Percentiles rank a stretch among this genome's conserved stretches.
Evolutionary conservation across 2,113 vertebrate genomes (phyloP).

Genomic region (Lates calcarifer): DNA sequence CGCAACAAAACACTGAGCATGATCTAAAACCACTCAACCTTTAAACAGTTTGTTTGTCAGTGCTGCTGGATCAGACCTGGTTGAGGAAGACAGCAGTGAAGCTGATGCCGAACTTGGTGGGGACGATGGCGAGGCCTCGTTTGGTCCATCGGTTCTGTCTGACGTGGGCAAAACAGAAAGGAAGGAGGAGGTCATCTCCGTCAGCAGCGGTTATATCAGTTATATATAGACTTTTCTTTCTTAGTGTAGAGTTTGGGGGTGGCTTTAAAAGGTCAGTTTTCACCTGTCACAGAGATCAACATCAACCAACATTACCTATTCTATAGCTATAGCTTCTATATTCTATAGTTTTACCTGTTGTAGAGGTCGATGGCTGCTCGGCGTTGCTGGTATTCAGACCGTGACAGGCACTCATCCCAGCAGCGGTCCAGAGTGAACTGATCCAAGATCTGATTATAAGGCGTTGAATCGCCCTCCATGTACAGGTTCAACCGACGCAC

Average conservation of each 20-base stretch:
- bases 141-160: conserved; percentile 98
- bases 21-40: not conserved
- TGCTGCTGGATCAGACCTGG: conserved; percentile 84
- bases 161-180: not conserved
- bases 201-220: not conserved
- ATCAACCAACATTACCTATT: too few species aligned
- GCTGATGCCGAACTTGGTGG: conserved; percentile 96
- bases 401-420: conserved; percentile 92
- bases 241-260: too few species aligned
- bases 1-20: conserved; percentile 8
- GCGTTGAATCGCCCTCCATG: conserved; percentile 89
- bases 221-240: too few species aligned
- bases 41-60: not conserved
- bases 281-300: too few species aligned
- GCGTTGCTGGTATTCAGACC: conserved; percentile 82
- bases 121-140: conserved; percentile 92
- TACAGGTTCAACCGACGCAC: conserved; percentile 92
- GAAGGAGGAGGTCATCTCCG: too few species aligned
- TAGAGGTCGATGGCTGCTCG: conserved; percentile 85
- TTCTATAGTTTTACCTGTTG: conserved; percentile 90
- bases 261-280: too few species aligned
- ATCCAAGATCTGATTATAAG: conserved; percentile 92
- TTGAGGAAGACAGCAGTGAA: conserved; percentile 92
- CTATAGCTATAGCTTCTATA: too few species aligned
- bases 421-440: conserved; percentile 88